Conservation (phyloP, 1,140 invertebrate species). For the Galleria mellonella region DNA sequence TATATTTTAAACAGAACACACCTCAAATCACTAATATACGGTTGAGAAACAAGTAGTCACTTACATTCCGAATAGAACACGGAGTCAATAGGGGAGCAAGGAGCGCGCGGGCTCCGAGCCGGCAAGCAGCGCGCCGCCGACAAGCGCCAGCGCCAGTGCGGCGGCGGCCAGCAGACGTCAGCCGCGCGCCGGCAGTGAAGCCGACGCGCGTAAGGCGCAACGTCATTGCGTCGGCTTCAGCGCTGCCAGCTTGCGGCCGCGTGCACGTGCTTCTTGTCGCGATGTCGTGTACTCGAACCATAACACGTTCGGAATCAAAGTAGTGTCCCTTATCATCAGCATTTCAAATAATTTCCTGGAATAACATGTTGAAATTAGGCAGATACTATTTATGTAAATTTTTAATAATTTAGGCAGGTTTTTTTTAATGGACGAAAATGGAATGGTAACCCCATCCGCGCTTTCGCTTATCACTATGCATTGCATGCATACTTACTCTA, state of each 20-base stretch:
- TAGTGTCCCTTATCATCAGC: conserved; percentile 90
- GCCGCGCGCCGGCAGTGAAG: conserved; percentile 14
- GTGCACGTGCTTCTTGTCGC: conserved; percentile 85
- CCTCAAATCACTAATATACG: too few relatives aligned
- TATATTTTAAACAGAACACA: too few relatives aligned
- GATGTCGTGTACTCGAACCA: conserved; percentile 97
- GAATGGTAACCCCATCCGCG: too few relatives aligned
- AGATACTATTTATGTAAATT: too few relatives aligned
- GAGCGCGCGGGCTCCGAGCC: conserved; percentile 12
- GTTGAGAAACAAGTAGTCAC: too few relatives aligned
- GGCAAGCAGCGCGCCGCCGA: conserved; percentile 30
- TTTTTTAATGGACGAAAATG: too few relatives aligned
- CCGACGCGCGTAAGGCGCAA: conserved; percentile 41
- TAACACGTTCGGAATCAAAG: conserved; percentile 93
- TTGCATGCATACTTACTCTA: too few relatives aligned
- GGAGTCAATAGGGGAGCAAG: conserved; percentile 9
- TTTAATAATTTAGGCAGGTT: too few relatives aligned
- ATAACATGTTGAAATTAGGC: too few relatives aligned
- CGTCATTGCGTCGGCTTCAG: conserved; percentile 91
- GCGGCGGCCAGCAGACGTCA: conserved; percentile 53
- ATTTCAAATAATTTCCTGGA: conserved; percentile 91
- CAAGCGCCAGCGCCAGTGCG: conserved; percentile 37
- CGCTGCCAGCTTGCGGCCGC: conserved; percentile 88
- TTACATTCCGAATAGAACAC: not conserved
- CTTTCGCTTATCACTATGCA: too few relatives aligned